phyloP scores from a whole-genome alignment of 2,888 invertebrate species.

The Acanthoscelides obtectus region DNA sequence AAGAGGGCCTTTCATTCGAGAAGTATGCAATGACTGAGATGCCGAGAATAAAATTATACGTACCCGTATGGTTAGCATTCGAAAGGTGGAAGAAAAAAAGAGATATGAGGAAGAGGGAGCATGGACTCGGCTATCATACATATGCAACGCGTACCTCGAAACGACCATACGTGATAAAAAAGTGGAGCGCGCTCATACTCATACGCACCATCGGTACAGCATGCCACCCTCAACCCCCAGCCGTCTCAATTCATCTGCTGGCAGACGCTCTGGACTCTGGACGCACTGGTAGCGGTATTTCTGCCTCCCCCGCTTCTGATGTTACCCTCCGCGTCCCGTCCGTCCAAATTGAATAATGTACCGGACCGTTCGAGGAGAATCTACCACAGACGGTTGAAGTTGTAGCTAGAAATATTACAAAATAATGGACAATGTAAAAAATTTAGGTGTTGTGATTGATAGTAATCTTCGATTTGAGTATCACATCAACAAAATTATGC shows the following conservation, averaged over 20 bases:
- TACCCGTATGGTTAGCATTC: no score
- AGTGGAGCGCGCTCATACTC: conserved; percentile 32
- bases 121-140: conserved; percentile 42
- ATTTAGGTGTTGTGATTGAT: no score
- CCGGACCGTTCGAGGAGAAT: neutral
- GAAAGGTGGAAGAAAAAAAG: no score
- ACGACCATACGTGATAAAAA: conserved; percentile 43
- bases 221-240: conserved; percentile 5
- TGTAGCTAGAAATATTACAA: no score
- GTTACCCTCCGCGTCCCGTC: neutral
- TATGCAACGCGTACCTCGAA: conserved; percentile 46
- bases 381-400: neutral
- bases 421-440: no score
- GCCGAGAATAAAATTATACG: no score
- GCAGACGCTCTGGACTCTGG: neutral
- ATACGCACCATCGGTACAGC: conserved; percentile 7
- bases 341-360: neutral
- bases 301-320: neutral
- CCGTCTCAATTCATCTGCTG: conserved; percentile 10
- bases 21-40: no score
- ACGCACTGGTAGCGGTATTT: neutral
- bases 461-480: no score
- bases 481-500: no score
- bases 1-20: no score
- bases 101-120: neutral